phyloP scores from a whole-genome alignment of 2,797 vertebrate species.

The Streptopelia turtur region DNA sequence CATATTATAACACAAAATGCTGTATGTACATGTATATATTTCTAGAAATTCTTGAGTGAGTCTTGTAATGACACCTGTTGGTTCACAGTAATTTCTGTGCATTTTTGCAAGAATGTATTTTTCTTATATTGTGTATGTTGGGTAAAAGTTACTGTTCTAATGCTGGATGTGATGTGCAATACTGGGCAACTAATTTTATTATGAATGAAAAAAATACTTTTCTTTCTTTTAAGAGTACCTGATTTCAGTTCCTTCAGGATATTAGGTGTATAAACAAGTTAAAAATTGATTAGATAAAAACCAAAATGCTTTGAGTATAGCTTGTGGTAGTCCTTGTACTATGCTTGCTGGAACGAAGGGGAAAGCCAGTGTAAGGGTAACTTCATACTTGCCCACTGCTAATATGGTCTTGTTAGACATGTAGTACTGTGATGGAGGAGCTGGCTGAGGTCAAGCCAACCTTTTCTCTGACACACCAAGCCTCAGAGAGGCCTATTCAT shows the following conservation, averaged over 20 bases:
- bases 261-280: not conserved
- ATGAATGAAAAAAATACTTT: not conserved
- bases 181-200: not conserved
- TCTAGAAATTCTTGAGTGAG: not conserved
- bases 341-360: not conserved
- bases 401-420: not conserved
- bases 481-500: not conserved
- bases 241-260: not conserved
- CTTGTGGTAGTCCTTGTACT: not conserved
- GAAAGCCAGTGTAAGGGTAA: not conserved
- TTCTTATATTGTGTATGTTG: not conserved
- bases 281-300: not conserved
- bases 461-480: not conserved
- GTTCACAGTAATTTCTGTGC: not conserved
- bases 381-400: not conserved
- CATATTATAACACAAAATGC: not conserved
- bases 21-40: fast-evolving
- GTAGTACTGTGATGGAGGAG: not conserved
- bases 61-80: not conserved
- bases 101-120: not conserved
- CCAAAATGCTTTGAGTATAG: not conserved
- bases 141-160: not conserved
- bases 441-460: fast-evolving
- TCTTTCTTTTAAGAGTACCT: not conserved
- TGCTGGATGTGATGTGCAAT: not conserved